Evolutionary conservation across 2,888 invertebrate species (phyloP), one percentile per base, ranked within the genome.

Genomic region (Drosophila paramelanica): DNA sequence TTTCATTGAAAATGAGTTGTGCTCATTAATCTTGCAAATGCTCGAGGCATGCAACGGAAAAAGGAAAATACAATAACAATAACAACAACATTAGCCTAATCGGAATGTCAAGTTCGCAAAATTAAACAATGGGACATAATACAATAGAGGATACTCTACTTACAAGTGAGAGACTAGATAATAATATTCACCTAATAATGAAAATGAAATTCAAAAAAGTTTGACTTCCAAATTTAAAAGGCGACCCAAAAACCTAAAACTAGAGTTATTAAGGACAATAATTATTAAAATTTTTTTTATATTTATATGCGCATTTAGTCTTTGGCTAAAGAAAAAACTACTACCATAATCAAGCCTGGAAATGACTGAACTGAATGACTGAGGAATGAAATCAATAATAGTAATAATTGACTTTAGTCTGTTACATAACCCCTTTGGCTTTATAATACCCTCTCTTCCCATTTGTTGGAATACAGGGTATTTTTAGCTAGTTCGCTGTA

Each of bases 1-100:
- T 74, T 77, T 62, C 67, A 75, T 76, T 51, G 51, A 20, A 61
- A 66, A 56, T 53, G 47, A 49, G 52, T 41, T 60, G 20, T n/a
- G 23, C 38, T 41, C 72, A 82, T 82, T 74, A 67, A 71, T 51
- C 82, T 83, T 74, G 47, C 50, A 81, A 79, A 77, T 64, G 70
- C 45, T 60, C 20, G 14, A n/a, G 51, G 36, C 83, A 85, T 81
- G 82, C 85, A 64, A 81, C 25, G 33, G 11, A 31, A 6, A n/a
- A 36, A 57, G 42, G 7, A 31, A 31, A 7, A 31, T 17, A 20
- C 33, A 33, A 39, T 5, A 4, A 14, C 3, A 43, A 51, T 17
- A 61, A 59, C 38, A 67, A 57, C 50, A 58, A 52, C 23, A 65
- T 55, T 49, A 56, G 14, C n/a, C 45, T 41, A 58, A 61, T 73